Conservation (phyloP, 2,797 vertebrate genomes). For the Enteromius viviparus region DNA sequence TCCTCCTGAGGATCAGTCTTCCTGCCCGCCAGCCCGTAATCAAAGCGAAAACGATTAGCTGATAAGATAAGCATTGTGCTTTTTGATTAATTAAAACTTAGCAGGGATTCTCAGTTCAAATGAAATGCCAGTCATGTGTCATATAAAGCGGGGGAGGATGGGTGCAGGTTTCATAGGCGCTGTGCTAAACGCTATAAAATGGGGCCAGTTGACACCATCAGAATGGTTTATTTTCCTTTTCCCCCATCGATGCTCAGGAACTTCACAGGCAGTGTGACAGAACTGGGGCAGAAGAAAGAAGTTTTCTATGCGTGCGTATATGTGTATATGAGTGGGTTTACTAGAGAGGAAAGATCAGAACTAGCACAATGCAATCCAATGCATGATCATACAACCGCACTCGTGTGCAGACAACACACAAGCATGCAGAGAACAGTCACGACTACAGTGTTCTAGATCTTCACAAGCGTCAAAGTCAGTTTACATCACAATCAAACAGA, state of each 20-base stretch:
- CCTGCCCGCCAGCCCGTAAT: slow-evolving; percentile 70
- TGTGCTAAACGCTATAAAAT: slow-evolving; percentile 29
- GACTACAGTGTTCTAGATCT: background rate
- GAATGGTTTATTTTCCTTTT: slow-evolving; percentile 9
- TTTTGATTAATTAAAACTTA: slow-evolving; percentile 78
- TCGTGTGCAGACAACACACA: slow-evolving; percentile 6
- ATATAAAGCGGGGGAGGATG: background rate
- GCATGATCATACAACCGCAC: slow-evolving; percentile 1
- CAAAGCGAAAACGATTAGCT: slow-evolving; percentile 74
- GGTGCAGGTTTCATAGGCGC: slow-evolving; percentile 14
- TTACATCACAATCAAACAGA: slow-evolving; percentile 21
- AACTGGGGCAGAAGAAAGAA: slow-evolving; percentile 63
- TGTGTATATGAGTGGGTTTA: slow-evolving; percentile 17
- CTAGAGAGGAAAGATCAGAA: slow-evolving; percentile 30
- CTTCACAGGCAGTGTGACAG: slow-evolving; percentile 61
- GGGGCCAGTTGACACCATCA: slow-evolving; percentile 29
- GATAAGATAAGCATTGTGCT: slow-evolving; percentile 79
- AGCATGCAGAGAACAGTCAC: slow-evolving; percentile 1
- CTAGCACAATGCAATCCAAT: background rate
- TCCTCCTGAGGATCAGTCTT: slow-evolving; percentile 65
- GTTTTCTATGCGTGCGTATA: slow-evolving; percentile 45
- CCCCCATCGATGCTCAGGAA: slow-evolving; percentile 13
- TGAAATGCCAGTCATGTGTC: slow-evolving; percentile 66
- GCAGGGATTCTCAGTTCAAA: slow-evolving; percentile 59
- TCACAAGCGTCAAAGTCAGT: background rate